Percentiles rank a stretch among this genome's conserved stretches.
phyloP scores from a whole-genome alignment of 1,140 invertebrate genomes.

The Rhopalosiphum maidis region DNA sequence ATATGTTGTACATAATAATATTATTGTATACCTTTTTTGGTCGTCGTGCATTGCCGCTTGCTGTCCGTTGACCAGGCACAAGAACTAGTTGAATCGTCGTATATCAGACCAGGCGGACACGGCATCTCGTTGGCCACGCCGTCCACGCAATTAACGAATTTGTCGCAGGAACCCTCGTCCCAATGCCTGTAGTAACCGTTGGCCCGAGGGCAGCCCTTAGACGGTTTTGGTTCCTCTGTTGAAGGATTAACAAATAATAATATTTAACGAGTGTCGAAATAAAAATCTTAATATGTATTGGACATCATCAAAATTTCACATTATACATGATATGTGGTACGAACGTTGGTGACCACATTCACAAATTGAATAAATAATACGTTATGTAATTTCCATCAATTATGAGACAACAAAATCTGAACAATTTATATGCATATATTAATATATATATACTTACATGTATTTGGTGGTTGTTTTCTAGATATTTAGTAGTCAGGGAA shows the following conservation, averaged over 20 bases:
- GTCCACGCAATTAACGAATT: constrained; percentile 83
- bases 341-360: no score
- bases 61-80: constrained; percentile 77
- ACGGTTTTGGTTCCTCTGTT: constrained; percentile 75
- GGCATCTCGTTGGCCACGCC: constrained; percentile 74
- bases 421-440: not conserved
- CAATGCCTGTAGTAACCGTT: constrained; percentile 83
- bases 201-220: constrained; percentile 76
- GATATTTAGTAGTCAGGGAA: no score
- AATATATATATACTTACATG: no score
- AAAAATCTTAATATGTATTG: not conserved
- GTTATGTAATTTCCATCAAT: not conserved
- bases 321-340: not conserved
- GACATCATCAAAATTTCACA: not conserved
- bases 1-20: not conserved
- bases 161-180: constrained; percentile 78
- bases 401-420: not conserved
- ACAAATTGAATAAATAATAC: not conserved
- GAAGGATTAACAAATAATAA: constrained; percentile 58
- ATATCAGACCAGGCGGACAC: constrained; percentile 82
- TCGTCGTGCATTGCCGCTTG: constrained; percentile 68
- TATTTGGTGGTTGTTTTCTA: no score
- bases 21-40: constrained; percentile 49
- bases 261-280: not conserved
- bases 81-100: constrained; percentile 75